A percentile compares a stretch with the other conserved stretches of the same genome.
These are phyloP conservation scores for Muscicapa comitata DNA, from an alignment of 2,797 vertebrate species.

Conservation along the genomic window DNA sequence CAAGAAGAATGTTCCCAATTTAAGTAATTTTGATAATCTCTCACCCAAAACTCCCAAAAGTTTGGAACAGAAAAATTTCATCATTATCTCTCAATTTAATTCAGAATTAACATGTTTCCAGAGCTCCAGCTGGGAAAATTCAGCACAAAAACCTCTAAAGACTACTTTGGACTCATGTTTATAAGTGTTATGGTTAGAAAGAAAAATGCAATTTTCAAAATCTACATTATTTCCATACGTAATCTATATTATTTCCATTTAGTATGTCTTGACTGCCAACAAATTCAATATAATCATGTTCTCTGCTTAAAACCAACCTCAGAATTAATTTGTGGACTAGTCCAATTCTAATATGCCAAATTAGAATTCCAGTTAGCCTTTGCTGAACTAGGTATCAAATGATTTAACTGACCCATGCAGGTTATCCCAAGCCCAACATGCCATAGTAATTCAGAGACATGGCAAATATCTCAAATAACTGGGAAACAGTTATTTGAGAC, in stretches of 20 bases:
- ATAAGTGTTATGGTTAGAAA: not conserved
- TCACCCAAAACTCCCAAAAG: not conserved
- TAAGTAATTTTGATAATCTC: not conserved
- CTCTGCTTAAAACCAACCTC: not conserved
- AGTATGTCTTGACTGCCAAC: not conserved
- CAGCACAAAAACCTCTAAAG: not conserved
- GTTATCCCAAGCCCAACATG: not conserved
- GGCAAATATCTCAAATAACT: not conserved
- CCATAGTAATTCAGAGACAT: not conserved
- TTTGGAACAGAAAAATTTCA: not conserved
- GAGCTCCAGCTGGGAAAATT: not conserved
- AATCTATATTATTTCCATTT: not conserved
- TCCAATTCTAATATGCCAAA: not conserved
- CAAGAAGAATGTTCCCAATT: not conserved
- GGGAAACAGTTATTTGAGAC: not conserved
- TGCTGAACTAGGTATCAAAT: not conserved
- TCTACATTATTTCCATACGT: no score
- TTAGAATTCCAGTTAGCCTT: not conserved
- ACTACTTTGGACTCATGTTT: accelerated
- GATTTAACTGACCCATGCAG: not conserved
- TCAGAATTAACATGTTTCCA: not conserved
- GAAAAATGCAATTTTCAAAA: not conserved
- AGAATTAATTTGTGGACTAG: not conserved
- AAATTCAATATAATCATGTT: not conserved
- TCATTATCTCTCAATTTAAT: not conserved